These are phyloP conservation scores for Pelecanoides urinatrix DNA, from an alignment of 2,113 vertebrate genomes.

Conservation along the genomic window DNA sequence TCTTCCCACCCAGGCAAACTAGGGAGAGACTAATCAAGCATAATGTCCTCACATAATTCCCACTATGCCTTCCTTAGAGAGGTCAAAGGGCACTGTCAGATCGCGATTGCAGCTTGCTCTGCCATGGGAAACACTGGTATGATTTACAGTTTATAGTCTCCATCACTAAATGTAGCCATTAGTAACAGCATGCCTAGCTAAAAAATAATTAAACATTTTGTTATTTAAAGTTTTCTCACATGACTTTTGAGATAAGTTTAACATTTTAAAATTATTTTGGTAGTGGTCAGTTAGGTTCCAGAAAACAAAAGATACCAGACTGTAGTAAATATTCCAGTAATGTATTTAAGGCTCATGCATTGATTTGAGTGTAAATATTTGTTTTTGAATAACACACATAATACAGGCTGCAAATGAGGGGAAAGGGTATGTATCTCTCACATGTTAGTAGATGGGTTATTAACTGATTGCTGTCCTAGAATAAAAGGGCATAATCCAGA, in stretches of 20 bases:
- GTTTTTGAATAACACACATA: not conserved
- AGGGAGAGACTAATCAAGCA: conserved; percentile 56
- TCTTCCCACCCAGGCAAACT: conserved; percentile 55
- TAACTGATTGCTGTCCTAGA: not conserved
- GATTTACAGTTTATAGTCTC: conserved; percentile 54
- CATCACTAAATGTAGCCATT: conserved; percentile 36
- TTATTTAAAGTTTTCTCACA: conserved; percentile 4
- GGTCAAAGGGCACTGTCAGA: conserved; percentile 22
- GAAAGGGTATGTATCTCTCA: not conserved
- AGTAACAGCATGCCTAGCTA: conserved; percentile 24
- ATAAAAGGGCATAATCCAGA: not conserved
- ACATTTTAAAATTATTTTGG: not conserved
- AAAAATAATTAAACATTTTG: conserved; percentile 17
- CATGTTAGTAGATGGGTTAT: not conserved
- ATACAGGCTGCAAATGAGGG: not conserved
- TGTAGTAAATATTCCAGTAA: not conserved
- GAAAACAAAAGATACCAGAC: not conserved
- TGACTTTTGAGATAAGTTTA: not conserved
- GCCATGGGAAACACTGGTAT: conserved; percentile 38
- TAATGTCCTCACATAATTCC: conserved; percentile 54
- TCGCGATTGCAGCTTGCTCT: not conserved
- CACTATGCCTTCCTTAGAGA: conserved; percentile 11
- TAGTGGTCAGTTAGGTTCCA: not conserved
- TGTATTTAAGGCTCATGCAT: not conserved
- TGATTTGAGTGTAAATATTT: conserved; percentile 13